Evolutionary conservation across 1,140 invertebrate species (phyloP).

Genomic region (Drosophila nannoptera): DNA sequence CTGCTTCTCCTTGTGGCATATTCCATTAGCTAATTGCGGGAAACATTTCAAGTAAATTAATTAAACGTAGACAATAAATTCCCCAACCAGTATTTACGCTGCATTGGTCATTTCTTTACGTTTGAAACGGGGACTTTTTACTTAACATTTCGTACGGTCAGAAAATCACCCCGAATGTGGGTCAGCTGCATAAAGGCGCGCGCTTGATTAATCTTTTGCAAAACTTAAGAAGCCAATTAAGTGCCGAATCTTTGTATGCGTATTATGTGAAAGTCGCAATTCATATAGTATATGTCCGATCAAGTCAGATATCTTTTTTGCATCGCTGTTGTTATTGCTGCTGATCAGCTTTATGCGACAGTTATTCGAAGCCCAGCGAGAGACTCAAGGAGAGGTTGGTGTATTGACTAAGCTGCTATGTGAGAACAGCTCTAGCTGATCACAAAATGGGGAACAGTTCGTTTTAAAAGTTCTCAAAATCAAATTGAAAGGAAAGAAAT

Average conservation of each 20-base stretch:
- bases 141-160: not conserved
- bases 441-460: no score
- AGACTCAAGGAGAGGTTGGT: no score
- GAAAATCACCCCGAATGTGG: slow-evolving; percentile 12
- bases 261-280: slow-evolving; percentile 17
- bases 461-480: no score
- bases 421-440: no score
- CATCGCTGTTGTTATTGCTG: not conserved
- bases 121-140: slow-evolving; percentile 7
- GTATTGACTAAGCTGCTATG: no score
- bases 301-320: no score
- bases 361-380: no score
- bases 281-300: not conserved
- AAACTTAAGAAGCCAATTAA: slow-evolving; percentile 3
- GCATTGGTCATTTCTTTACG: not conserved
- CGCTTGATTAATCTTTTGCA: slow-evolving; percentile 11
- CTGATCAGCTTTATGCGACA: not conserved
- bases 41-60: slow-evolving; percentile 11
- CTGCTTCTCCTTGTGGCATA: not conserved
- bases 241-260: slow-evolving; percentile 9
- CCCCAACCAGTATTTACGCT: not conserved
- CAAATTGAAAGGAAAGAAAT: no score
- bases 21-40: slow-evolving; percentile 46
- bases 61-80: slow-evolving; percentile 15
- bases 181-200: slow-evolving; percentile 23